Conservation (phyloP, 2,888 invertebrate genomes). For the Drosophila kokeensis region DNA sequence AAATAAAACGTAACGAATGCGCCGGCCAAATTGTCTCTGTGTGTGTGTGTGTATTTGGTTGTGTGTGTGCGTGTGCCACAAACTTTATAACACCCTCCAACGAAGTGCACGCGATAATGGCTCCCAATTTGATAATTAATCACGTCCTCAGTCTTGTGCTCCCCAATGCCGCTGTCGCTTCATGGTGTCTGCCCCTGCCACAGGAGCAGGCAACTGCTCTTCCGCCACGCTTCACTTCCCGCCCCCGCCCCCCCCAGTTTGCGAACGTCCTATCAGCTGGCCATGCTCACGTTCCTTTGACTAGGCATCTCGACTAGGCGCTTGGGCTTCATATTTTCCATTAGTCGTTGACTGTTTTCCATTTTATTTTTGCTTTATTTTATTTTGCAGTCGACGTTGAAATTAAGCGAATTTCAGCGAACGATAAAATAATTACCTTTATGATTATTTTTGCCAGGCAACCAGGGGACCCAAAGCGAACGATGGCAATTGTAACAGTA, state of each 20-base stretch:
- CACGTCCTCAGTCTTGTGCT: constrained; percentile 69
- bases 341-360: constrained; percentile 40
- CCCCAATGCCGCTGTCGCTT: constrained; percentile 18
- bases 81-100: constrained; percentile 68
- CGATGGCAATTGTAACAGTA: constrained; percentile 20
- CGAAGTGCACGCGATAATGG: constrained; percentile 70
- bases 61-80: constrained; percentile 59
- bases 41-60: constrained; percentile 11
- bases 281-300: neutral
- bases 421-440: constrained; percentile 78
- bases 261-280: neutral
- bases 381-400: constrained; percentile 42
- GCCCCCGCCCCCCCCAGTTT: neutral
- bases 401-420: constrained; percentile 73
- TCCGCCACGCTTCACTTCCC: neutral
- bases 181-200: constrained; percentile 25
- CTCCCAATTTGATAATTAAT: constrained; percentile 81
- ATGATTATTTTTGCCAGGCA: constrained; percentile 67
- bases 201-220: constrained; percentile 36
- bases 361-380: constrained; percentile 16
- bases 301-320: constrained; percentile 22
- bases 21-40: constrained; percentile 6
- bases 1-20: constrained; percentile 24
- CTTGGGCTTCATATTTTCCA: constrained; percentile 63
- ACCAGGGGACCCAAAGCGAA: constrained; percentile 1